These are phyloP conservation scores for Cynopterus sphinx DNA, from an alignment of 2,797 vertebrate species.

Conservation along the genomic window DNA sequence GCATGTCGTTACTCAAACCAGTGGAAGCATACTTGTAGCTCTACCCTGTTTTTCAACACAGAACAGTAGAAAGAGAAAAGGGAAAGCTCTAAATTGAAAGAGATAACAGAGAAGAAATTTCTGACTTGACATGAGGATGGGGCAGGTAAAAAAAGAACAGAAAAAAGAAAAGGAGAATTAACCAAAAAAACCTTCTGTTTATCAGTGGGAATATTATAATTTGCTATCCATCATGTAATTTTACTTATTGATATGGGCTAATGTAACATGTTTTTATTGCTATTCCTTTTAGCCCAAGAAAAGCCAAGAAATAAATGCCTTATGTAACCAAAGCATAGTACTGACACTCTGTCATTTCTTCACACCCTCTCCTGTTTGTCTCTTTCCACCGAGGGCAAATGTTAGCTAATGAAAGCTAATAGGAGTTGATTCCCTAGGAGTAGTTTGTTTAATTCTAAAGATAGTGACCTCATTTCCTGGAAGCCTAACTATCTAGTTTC, in stretches of 20 bases:
- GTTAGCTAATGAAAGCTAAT: slow-evolving; percentile 67
- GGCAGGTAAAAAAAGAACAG: not conserved
- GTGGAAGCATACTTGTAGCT: not conserved
- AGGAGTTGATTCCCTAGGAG: slow-evolving; percentile 40
- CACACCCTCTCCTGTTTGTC: not conserved
- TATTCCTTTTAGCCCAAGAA: not conserved
- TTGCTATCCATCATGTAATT: not conserved
- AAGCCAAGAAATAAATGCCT: not conserved
- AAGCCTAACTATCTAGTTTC: slow-evolving; percentile 45
- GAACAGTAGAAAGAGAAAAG: not conserved
- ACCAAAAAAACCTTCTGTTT: not conserved
- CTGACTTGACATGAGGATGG: not conserved
- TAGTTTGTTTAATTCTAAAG: slow-evolving; percentile 59
- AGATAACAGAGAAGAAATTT: slow-evolving; percentile 8
- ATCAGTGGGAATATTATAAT: not conserved
- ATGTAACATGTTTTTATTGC: not conserved
- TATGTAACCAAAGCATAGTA: not conserved
- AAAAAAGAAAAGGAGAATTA: not conserved
- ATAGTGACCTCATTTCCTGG: slow-evolving; percentile 70
- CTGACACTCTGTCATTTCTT: not conserved
- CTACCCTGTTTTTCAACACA: not conserved
- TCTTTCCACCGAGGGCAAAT: slow-evolving; percentile 31
- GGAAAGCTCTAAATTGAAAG: not conserved
- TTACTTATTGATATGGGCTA: not conserved
- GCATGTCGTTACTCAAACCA: not conserved